A percentile compares a stretch with the other conserved stretches of the same genome.
These are phyloP conservation scores for Cataglyphis albicans DNA, from an alignment of 2,888 invertebrate genomes.

Conservation along the genomic window DNA sequence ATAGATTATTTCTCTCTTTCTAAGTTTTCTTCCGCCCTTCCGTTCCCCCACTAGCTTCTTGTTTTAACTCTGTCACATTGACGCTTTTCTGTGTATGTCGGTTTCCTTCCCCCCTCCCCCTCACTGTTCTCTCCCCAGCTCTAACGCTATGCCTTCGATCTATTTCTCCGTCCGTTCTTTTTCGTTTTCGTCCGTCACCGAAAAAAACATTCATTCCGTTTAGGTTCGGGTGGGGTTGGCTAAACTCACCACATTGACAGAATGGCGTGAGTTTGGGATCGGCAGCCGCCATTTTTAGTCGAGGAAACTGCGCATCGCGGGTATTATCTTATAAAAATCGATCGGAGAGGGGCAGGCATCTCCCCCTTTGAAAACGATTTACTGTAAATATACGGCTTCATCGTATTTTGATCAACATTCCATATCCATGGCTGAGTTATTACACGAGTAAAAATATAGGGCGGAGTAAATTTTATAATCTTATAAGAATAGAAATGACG, in stretches of 20 bases:
- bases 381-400: neutral
- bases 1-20: slow-evolving; percentile 16
- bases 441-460: slow-evolving; percentile 3
- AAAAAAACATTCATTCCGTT: slow-evolving; percentile 27
- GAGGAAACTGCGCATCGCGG: neutral
- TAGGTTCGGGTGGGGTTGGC: slow-evolving; percentile 26
- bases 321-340: neutral
- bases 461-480: neutral
- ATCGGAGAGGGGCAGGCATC: neutral
- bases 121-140: neutral
- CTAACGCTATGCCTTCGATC: neutral
- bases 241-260: slow-evolving; percentile 3
- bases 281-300: slow-evolving; percentile 31
- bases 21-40: neutral
- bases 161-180: neutral
- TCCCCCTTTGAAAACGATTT: neutral
- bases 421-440: neutral
- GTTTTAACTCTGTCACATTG: slow-evolving; percentile 11
- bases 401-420: slow-evolving; percentile 9
- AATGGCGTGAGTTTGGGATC: neutral
- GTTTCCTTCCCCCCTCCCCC: neutral
- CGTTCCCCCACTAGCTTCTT: slow-evolving; percentile 46
- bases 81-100: neutral
- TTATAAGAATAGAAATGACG: slow-evolving; percentile 25
- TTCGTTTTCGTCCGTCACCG: slow-evolving; percentile 15